Percentiles rank a stretch among this genome's conserved stretches.
phyloP scores from a whole-genome alignment of 2,113 vertebrate genomes.

The Cololabis saira region DNA sequence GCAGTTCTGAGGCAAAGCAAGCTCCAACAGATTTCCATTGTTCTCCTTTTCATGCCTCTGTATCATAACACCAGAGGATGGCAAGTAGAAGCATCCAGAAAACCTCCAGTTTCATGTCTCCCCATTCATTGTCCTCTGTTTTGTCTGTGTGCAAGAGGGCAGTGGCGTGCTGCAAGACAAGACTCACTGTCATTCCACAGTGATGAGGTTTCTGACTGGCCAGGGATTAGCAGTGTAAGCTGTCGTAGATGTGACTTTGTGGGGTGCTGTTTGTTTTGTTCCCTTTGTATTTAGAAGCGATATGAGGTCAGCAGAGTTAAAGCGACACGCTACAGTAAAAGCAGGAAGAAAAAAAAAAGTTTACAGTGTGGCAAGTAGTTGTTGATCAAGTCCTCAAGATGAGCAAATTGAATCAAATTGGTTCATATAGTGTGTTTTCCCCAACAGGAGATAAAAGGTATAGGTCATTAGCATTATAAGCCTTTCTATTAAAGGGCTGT shows the following conservation, averaged over 20 bases:
- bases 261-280: slow-evolving; percentile 44
- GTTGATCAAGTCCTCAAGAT: slow-evolving; percentile 32
- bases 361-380: slow-evolving; percentile 13
- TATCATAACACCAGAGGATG: slow-evolving; percentile 3
- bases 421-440: slow-evolving; percentile 15
- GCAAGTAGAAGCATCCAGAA: slow-evolving; percentile 9
- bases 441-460: slow-evolving; percentile 29
- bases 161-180: slow-evolving; percentile 22
- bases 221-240: slow-evolving; percentile 62
- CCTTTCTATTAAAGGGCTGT: slow-evolving; percentile 45
- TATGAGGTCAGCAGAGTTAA: slow-evolving; percentile 34
- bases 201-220: slow-evolving; percentile 48
- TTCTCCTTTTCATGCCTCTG: slow-evolving; percentile 1
- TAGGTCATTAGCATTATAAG: slow-evolving; percentile 37
- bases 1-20: background rate
- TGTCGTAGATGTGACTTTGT: slow-evolving; percentile 42
- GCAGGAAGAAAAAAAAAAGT: background rate
- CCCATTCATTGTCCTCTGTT: slow-evolving; percentile 18
- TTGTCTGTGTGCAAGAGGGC: slow-evolving; percentile 23
- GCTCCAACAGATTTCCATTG: background rate
- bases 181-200: slow-evolving; percentile 44
- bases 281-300: slow-evolving; percentile 30
- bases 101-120: slow-evolving; percentile 25
- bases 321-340: slow-evolving; percentile 13
- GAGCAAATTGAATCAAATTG: slow-evolving; percentile 41